Conservation (phyloP, 2,888 invertebrate genomes). For the Crematogaster levior region DNA sequence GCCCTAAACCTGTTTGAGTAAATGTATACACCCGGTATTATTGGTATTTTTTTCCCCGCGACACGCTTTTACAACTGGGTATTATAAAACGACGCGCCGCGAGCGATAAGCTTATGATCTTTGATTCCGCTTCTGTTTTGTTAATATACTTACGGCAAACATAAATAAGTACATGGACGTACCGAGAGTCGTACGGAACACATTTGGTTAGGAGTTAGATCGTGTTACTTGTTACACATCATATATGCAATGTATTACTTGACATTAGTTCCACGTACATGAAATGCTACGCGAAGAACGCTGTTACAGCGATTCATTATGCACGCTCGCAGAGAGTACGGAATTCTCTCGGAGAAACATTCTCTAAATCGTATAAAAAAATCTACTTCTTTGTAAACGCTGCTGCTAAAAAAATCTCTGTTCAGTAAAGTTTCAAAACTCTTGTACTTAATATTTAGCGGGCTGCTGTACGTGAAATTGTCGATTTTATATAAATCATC, state of each 20-base stretch:
- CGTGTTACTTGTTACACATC: conserved; percentile 66
- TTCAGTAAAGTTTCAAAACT: conserved; percentile 6
- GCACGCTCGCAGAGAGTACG: background rate
- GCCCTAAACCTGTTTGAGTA: conserved; percentile 74
- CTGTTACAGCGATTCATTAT: background rate
- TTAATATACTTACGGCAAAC: conserved; percentile 62
- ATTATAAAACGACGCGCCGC: conserved; percentile 37
- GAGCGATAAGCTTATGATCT: conserved; percentile 58
- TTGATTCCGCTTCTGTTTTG: conserved; percentile 71
- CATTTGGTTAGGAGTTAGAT: conserved; percentile 79
- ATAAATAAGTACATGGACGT: conserved; percentile 57
- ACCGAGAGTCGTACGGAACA: conserved; percentile 71
- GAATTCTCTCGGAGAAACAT: background rate
- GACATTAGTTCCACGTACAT: conserved; percentile 44
- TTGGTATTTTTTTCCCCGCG: conserved; percentile 30
- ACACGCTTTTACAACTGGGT: conserved; percentile 36
- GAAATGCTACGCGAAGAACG: background rate
- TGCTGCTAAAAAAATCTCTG: conserved; percentile 23
- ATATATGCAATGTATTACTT: conserved; percentile 40
- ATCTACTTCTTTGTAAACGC: conserved; percentile 24
- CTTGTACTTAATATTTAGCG: background rate
- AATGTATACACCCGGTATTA: conserved; percentile 55
- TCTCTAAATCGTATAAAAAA: conserved; percentile 13
- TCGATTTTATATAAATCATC: background rate
- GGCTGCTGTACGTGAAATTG: background rate